These are phyloP conservation scores for Crotalus viridis DNA, from an alignment of 2,113 vertebrate species.

Conservation along the genomic window DNA sequence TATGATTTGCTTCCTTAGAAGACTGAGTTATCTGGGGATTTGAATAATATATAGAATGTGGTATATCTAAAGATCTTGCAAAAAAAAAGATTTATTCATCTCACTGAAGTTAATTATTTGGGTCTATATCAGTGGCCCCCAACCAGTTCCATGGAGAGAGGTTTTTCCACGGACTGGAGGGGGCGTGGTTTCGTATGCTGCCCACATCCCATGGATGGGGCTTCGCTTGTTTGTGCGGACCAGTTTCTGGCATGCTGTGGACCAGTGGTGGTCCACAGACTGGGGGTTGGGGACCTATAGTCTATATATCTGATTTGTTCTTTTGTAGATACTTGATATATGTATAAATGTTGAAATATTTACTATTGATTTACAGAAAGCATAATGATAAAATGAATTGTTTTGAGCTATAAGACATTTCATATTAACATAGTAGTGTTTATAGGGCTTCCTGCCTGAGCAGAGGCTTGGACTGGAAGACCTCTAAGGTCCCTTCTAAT, in stretches of 20 bases:
- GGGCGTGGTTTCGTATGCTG: too few species aligned
- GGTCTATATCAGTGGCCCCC: not conserved
- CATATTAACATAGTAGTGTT: not conserved
- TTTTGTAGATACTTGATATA: not conserved
- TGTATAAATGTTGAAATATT: not conserved
- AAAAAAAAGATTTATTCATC: not conserved
- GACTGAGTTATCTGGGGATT: not conserved
- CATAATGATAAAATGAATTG: not conserved
- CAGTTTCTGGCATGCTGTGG: too few species aligned
- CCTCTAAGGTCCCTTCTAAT: too few species aligned
- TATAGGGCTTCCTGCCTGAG: too few species aligned
- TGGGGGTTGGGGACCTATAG: too few species aligned
- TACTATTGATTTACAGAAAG: not conserved
- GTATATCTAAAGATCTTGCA: not conserved
- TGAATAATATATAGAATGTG: not conserved
- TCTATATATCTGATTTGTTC: not conserved
- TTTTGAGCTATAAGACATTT: not conserved
- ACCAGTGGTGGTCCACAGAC: too few species aligned
- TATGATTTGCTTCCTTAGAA: constrained; percentile 47
- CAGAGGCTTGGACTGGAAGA: too few species aligned
- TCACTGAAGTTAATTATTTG: not conserved
- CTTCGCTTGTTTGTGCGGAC: too few species aligned
- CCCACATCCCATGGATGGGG: too few species aligned
- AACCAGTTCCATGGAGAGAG: too few species aligned
- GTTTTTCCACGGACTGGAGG: too few species aligned